Evolutionary conservation across 2,888 invertebrate genomes (phyloP), one percentile per base, ranked within the genome.

Genomic region (Lathronympha strigana): DNA sequence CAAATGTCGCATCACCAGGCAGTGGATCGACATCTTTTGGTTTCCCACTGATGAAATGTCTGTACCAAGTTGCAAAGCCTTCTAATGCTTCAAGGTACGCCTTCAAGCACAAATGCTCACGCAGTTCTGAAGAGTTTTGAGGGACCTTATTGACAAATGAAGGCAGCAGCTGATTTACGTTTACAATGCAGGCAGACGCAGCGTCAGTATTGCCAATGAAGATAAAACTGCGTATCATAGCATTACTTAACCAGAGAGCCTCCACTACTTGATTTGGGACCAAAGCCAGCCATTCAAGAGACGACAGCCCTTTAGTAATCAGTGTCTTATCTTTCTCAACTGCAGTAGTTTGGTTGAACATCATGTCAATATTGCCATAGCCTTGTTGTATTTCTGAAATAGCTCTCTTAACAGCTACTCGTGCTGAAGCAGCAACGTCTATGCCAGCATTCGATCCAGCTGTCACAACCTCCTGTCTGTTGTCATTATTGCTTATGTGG

Each of bases 41-140:
- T 82, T 95, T 95, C 0, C 94, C 95, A 77, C 96, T 95, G 78
- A 97, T 95, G 72, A 93, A 96, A 77, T 96, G 95, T 71, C 95
- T 94, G 73, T 96, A 96, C 98, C 98, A 98, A 74, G 97, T 96
- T 69, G 95, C 95, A 86, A 98, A 98, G 6, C 96, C 95, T 84
- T 98, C 97, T 68, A 97, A 93, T 3, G 97, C 97, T 76, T 96
- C 95, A 71, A 98, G 90, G 82, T 98, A 98, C 0, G 97, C 94
- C 84, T 96, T 96, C 77, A 97, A 94, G 84, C 98, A 97, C 33
- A 98, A 92, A 87, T 97, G 96, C 83, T 98, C 98, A 72, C 96
- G 94, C 61, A 98, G 68, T 70, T 88, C 91, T 47, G 87, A 83
- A 13, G 90, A 88, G 45, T 78, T 79, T 38, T 84, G 61, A 84